phyloP scores from a whole-genome alignment of 1,140 invertebrate genomes.

The Medauroidea extradentata region DNA sequence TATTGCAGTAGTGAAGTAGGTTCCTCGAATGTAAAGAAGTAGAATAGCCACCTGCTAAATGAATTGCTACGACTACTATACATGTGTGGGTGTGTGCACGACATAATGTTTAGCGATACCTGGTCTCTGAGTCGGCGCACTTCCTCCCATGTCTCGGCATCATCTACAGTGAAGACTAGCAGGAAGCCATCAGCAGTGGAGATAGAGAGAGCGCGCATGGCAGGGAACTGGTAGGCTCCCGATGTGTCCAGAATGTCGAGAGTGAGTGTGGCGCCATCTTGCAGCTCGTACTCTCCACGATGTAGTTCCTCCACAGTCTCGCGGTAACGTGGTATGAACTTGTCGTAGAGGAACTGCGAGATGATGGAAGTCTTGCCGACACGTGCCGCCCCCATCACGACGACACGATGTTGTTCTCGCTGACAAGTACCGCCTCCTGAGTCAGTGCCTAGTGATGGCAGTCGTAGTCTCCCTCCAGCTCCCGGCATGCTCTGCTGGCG shows the following conservation, averaged over 20 bases:
- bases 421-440: background rate
- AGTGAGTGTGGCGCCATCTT: constrained; percentile 38
- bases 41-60: too few relatives aligned
- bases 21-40: too few relatives aligned
- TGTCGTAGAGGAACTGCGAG: constrained; percentile 55
- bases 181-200: constrained; percentile 52
- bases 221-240: constrained; percentile 54
- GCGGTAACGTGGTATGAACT: constrained; percentile 47
- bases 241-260: constrained; percentile 54
- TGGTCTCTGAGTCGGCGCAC: constrained; percentile 39
- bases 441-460: constrained; percentile 10
- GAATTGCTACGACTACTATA: too few relatives aligned
- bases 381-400: constrained; percentile 30
- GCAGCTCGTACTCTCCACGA: constrained; percentile 49
- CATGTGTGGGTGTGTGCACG: too few relatives aligned
- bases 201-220: constrained; percentile 57
- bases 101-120: constrained; percentile 21
- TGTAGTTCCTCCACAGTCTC: constrained; percentile 57
- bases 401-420: constrained; percentile 8
- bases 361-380: constrained; percentile 59
- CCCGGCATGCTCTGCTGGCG: constrained; percentile 9
- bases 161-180: constrained; percentile 51
- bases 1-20: too few relatives aligned
- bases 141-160: constrained; percentile 49
- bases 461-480: background rate